These are phyloP conservation scores for Urosaurus nigricauda DNA, from an alignment of 2,797 vertebrate genomes.

Conservation along the genomic window DNA sequence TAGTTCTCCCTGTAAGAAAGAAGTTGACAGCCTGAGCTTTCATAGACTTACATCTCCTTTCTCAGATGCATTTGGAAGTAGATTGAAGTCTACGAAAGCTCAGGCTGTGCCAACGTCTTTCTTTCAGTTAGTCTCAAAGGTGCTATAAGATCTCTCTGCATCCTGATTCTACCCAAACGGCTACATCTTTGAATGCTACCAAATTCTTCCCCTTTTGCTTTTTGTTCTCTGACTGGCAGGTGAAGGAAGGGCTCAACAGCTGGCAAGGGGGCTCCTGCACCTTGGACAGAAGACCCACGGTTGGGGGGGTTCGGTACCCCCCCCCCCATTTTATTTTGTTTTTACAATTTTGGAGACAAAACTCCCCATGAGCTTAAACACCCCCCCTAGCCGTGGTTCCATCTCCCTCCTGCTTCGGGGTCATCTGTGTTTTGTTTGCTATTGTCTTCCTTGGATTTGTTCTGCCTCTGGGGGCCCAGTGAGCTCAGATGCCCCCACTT, in stretches of 20 bases:
- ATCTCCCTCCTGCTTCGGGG: background rate
- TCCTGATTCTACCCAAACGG: too few relatives aligned
- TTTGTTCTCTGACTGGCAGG: background rate
- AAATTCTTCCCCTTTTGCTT: background rate
- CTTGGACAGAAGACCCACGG: background rate
- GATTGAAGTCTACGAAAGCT: too few relatives aligned
- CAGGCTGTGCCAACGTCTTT: too few relatives aligned
- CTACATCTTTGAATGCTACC: too few relatives aligned
- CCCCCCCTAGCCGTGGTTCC: background rate
- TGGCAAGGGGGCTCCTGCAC: background rate
- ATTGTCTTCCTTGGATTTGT: constrained; percentile 23
- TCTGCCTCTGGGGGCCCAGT: background rate
- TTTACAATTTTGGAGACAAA: background rate
- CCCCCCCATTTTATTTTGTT: too few relatives aligned
- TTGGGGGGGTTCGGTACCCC: background rate
- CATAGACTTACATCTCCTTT: too few relatives aligned
- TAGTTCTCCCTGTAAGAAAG: too few relatives aligned
- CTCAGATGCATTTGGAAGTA: too few relatives aligned
- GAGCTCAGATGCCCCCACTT: background rate
- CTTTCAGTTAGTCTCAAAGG: too few relatives aligned
- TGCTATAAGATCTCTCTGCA: too few relatives aligned
- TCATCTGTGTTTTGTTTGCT: constrained; percentile 9
- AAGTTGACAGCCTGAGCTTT: too few relatives aligned
- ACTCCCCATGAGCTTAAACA: background rate
- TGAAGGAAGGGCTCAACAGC: background rate